phyloP scores from a whole-genome alignment of 1,140 invertebrate genomes.

The Arctopsyche grandis region DNA sequence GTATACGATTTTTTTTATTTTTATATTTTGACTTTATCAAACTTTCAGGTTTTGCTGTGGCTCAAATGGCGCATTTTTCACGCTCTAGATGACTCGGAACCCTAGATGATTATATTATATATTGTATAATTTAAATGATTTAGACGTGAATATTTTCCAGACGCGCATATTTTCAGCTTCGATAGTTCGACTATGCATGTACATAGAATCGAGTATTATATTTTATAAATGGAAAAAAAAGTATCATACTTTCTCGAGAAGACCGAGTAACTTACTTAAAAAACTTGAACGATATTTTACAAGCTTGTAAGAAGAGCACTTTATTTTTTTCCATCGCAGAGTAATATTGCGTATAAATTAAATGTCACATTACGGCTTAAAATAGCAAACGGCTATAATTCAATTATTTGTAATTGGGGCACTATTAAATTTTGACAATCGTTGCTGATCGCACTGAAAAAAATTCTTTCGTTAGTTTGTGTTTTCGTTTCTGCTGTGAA shows the following conservation, averaged over 20 bases:
- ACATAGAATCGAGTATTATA: background rate
- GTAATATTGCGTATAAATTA: background rate
- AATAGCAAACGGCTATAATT: too few relatives aligned
- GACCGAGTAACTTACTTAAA: background rate
- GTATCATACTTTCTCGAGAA: background rate
- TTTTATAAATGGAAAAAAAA: background rate
- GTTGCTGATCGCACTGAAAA: background rate
- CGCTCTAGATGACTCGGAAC: conserved; percentile 34
- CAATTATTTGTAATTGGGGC: too few relatives aligned
- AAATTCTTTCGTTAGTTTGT: background rate
- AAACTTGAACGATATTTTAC: background rate
- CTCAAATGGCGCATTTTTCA: conserved; percentile 44
- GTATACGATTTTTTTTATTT: background rate
- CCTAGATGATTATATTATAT: conserved; percentile 31
- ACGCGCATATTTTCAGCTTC: background rate
- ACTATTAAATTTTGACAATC: too few relatives aligned
- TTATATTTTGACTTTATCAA: background rate
- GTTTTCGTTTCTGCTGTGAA: background rate
- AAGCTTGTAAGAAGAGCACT: background rate
- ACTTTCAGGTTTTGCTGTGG: conserved; percentile 5
- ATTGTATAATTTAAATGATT: conserved; percentile 44
- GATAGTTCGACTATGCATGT: background rate
- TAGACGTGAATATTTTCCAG: background rate
- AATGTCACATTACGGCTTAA: background rate
- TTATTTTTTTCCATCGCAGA: background rate